Percentiles rank a stretch among this genome's conserved stretches.
Evolutionary conservation across 2,113 vertebrate species (phyloP).

Genomic region (Nematolebias whitei): DNA sequence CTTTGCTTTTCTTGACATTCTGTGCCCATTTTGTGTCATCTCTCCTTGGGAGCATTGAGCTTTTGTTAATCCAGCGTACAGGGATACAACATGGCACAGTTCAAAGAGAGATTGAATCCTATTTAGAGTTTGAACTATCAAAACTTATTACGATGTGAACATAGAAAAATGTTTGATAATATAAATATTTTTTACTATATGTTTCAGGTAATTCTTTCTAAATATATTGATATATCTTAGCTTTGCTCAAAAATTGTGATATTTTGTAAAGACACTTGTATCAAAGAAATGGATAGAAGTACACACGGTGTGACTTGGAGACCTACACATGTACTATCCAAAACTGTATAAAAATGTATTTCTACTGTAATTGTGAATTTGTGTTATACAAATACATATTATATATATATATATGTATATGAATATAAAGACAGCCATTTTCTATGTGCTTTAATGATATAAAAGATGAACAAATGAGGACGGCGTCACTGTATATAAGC

Average conservation of each 20-base stretch:
- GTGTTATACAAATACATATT: conserved; percentile 91
- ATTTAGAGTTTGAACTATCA: conserved; percentile 73
- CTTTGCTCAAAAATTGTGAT: conserved; percentile 84
- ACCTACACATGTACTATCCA: conserved; percentile 87
- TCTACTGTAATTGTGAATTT: conserved; percentile 99
- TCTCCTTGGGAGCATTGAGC: conserved; percentile 29
- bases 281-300: conserved; percentile 75
- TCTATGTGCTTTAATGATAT: conserved; percentile 94
- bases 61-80: conserved; percentile 35
- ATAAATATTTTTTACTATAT: conserved; percentile 84
- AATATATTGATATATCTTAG: conserved; percentile 86
- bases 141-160: conserved; percentile 74
- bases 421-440: conserved; percentile 88
- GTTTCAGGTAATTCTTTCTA: conserved; percentile 86
- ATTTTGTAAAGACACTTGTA: conserved; percentile 82
- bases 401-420: conserved; percentile 93
- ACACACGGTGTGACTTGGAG: conserved; percentile 79
- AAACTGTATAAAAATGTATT: conserved; percentile 94
- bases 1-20: conserved; percentile 46
- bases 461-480: conserved; percentile 66
- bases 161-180: conserved; percentile 81
- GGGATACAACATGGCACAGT: conserved; percentile 60
- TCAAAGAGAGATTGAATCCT: conserved; percentile 39
- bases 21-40: conserved; percentile 57
- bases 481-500: conserved; percentile 92